Evolutionary conservation across 30 jellyfish, hydroid and myxozoan genomes (phyloP).

Genomic region (Aurelia aurita complex sp. Pacific): DNA sequence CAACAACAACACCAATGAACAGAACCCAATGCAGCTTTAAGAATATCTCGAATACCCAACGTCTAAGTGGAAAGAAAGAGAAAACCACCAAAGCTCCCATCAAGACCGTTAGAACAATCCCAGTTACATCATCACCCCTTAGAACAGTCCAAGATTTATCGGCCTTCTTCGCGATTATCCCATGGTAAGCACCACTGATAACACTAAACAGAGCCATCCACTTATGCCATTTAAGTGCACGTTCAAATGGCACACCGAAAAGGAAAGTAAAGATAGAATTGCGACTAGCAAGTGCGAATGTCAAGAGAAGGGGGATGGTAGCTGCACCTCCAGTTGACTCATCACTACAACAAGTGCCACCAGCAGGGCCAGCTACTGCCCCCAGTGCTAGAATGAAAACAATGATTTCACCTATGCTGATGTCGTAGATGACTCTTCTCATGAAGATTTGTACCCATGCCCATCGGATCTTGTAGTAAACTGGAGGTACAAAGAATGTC

Average conservation of each 20-base stretch:
- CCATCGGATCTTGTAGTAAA: constrained; percentile 59
- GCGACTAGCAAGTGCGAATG: constrained; percentile 74
- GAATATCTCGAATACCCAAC: constrained; percentile 65
- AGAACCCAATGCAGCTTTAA: constrained; percentile 70
- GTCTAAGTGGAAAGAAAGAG: constrained; percentile 68
- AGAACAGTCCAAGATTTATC: constrained; percentile 45
- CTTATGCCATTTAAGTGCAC: constrained; percentile 78
- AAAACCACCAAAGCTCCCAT: constrained; percentile 72
- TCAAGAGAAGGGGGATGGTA: constrained; percentile 58
- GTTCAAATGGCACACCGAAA: constrained; percentile 75
- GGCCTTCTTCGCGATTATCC: constrained; percentile 41
- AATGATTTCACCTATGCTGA: constrained; percentile 54
- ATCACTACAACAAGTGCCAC: constrained; percentile 41
- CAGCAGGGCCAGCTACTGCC: constrained; percentile 58
- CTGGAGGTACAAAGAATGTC: constrained; percentile 57
- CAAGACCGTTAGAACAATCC: constrained; percentile 37
- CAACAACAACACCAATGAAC: constrained; percentile 66
- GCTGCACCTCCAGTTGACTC: constrained; percentile 70
- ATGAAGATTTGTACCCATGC: constrained; percentile 57
- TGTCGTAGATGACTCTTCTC: constrained; percentile 43
- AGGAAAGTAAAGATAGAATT: constrained; percentile 61
- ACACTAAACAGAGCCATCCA: constrained; percentile 75
- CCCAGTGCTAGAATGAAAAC: constrained; percentile 37
- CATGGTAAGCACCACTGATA: constrained; percentile 75
- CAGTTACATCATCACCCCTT: constrained; percentile 17